phyloP scores from a whole-genome alignment of 2,888 invertebrate species.

The Quadroppia sp. region DNA sequence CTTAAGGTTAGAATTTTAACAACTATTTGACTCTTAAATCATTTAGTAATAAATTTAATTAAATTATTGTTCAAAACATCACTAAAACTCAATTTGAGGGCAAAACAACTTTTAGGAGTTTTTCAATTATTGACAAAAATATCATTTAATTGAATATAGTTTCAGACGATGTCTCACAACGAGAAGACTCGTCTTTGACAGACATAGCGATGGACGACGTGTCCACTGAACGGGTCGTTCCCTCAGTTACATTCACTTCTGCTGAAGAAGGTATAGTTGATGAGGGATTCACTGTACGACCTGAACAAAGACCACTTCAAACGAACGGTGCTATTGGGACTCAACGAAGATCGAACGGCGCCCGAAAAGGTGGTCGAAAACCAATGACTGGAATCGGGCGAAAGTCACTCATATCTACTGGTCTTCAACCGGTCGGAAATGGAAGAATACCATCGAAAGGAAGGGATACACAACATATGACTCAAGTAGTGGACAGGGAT shows the following conservation, averaged over 20 bases:
- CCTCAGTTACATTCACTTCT: neutral
- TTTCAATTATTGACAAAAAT: too few relatives aligned
- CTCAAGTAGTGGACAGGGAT: neutral
- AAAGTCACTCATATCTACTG: too few relatives aligned
- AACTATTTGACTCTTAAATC: too few relatives aligned
- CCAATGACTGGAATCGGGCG: neutral
- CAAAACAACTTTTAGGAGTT: too few relatives aligned
- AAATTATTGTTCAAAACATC: too few relatives aligned
- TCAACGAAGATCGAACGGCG: neutral
- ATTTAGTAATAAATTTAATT: too few relatives aligned
- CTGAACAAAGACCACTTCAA: neutral
- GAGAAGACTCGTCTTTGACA: neutral
- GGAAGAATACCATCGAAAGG: neutral
- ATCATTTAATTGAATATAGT: neutral
- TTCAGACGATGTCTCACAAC: neutral
- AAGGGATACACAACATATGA: neutral
- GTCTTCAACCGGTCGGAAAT: neutral
- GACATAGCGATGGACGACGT: slow-evolving; percentile 19
- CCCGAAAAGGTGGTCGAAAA: neutral
- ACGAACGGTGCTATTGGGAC: neutral
- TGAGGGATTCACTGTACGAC: slow-evolving; percentile 11
- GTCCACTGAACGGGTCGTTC: neutral
- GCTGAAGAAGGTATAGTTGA: neutral
- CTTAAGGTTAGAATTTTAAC: too few relatives aligned
- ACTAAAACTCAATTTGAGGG: too few relatives aligned